Conservation (phyloP, 2,888 invertebrate genomes). For the Eretmocerus hayati region DNA sequence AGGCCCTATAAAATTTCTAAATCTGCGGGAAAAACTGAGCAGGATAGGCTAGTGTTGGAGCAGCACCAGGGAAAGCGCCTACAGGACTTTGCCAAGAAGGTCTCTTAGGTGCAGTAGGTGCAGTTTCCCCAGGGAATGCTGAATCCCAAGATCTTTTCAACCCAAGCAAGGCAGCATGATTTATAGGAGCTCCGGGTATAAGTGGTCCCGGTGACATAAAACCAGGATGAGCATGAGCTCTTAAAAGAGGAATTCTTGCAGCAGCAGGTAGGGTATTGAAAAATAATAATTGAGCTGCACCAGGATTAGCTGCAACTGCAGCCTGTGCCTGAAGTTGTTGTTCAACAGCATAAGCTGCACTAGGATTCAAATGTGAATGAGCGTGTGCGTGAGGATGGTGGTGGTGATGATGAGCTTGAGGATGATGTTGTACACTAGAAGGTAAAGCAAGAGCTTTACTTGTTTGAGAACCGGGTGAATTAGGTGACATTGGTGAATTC, state of each 20-base stretch:
- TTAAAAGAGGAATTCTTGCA: constrained; percentile 19
- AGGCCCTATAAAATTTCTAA: no score
- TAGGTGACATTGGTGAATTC: constrained; percentile 27
- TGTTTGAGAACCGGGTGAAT: constrained; percentile 28
- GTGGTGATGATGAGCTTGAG: constrained; percentile 25
- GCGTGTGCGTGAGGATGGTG: constrained; percentile 37
- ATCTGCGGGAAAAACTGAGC: constrained; percentile 51
- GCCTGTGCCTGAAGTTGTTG: constrained; percentile 42
- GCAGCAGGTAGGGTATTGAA: constrained; percentile 39
- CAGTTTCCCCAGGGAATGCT: constrained; percentile 56
- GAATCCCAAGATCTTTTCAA: constrained; percentile 67
- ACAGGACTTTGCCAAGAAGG: constrained; percentile 40
- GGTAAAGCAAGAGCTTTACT: constrained; percentile 49
- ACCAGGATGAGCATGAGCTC: constrained; percentile 32
- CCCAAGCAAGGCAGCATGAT: constrained; percentile 46
- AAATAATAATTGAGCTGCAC: constrained; percentile 41
- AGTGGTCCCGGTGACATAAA: constrained; percentile 42
- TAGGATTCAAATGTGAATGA: constrained; percentile 30
- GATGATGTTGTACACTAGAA: constrained; percentile 31
- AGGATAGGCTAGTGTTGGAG: constrained; percentile 47
- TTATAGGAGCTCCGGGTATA: constrained; percentile 34
- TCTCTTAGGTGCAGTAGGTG: constrained; percentile 34
- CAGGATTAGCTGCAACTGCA: constrained; percentile 49
- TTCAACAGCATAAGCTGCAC: constrained; percentile 35
- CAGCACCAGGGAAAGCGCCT: constrained; percentile 41